Conservation (phyloP, 2,888 invertebrate genomes). For the Eupithecia insigniata region DNA sequence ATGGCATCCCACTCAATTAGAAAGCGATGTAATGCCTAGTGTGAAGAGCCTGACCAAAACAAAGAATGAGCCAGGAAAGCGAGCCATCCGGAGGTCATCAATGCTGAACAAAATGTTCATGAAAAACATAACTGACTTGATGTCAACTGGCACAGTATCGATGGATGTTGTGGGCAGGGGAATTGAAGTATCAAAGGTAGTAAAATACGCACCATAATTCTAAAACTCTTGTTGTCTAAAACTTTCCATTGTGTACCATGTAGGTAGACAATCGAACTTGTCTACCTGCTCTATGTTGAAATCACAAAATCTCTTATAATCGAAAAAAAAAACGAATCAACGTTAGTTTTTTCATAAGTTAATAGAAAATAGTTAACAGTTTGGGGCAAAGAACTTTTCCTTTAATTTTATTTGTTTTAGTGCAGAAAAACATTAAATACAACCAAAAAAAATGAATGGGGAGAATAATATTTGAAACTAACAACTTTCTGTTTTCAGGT, state of each 20-base stretch:
- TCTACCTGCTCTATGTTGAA: too few species aligned
- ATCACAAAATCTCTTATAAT: too few species aligned
- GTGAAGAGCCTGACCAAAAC: conserved; percentile 74
- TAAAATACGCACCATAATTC: neutral
- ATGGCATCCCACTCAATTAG: conserved; percentile 62
- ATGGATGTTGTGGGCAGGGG: conserved; percentile 86
- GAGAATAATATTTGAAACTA: too few species aligned
- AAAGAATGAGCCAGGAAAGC: conserved; percentile 79
- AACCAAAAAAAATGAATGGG: too few species aligned
- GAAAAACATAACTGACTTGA: conserved; percentile 90
- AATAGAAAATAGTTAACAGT: neutral
- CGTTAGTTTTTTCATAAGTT: too few species aligned
- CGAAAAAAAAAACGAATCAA: too few species aligned
- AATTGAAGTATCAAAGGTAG: conserved; percentile 89
- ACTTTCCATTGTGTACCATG: neutral
- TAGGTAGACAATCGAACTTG: too few species aligned
- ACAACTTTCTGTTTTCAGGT: conserved; percentile 72
- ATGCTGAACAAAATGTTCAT: conserved; percentile 92
- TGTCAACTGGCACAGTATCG: conserved; percentile 88
- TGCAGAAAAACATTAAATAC: too few species aligned
- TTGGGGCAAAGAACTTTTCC: neutral
- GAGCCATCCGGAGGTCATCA: conserved; percentile 83
- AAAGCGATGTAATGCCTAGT: conserved; percentile 61
- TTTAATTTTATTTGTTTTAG: too few species aligned
- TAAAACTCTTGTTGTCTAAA: neutral